Evolutionary conservation across 1,140 invertebrate species (phyloP), one percentile per base, ranked within the genome.

Genomic region (Philaenus spumarius): DNA sequence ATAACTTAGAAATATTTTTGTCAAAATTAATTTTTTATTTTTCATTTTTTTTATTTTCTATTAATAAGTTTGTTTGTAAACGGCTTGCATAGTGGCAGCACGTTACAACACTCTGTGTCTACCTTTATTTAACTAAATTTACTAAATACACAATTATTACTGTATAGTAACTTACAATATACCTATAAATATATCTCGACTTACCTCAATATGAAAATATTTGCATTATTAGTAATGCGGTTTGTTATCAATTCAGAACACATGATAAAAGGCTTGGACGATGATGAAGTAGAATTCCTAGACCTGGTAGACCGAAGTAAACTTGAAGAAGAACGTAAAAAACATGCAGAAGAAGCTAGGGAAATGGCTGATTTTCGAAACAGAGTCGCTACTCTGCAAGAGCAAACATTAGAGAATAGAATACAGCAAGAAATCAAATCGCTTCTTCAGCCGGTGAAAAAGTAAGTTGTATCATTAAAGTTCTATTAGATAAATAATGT

Each of bases 261-360:
- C 76, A 87, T 95, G 79, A 94, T 97, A 58, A 88, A 91, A 73
- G 93, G 92, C 7, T 74, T 97, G 2, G 93, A 97, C 73, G 91
- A 95, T 70, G 95, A 97, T 74, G 95, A 97, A 78, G 86, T 94
- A 0, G 86, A 93, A 62, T 97, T 97, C 73, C 74, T 97, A 7
- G 90, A 97, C 66, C 77, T 90, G 45, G 89, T 97, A 7, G 90
- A 95, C 73, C 78, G 84, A 61, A 86, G 84, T 17, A 93, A 92
- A 77, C 78, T 90, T 34, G 86, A 89, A 58, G 86, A 88, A 35
- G 91, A 94, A 62, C 79, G 84, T 56, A 84, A 85, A 69, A 89
- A 91, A 58, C 79, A 82, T 67, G 71, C 85, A 34, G 89, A 94
- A 68, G 92, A 95, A 69, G 81, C 85, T 65, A 77, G 81, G 62